Evolutionary conservation across 2,888 invertebrate species (phyloP), one percentile per base, ranked within the genome.

Genomic region (Polietes domitor): DNA sequence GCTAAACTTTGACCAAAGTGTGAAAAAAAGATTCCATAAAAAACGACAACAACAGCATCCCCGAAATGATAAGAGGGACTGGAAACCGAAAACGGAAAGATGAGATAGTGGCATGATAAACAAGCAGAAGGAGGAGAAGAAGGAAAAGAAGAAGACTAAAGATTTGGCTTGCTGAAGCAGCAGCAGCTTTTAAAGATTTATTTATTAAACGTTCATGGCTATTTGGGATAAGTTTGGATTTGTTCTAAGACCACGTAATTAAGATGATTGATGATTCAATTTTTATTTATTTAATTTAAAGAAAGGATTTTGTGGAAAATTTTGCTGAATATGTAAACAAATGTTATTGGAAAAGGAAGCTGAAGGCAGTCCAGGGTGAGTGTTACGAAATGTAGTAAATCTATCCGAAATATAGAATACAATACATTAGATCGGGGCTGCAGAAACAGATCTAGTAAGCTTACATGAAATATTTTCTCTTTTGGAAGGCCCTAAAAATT

Each of bases 1-100:
- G 77, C 24, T 26, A 70, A 77, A 80, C 63, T 84, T 80, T 76
- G 53, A 68, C 61, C 58, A 78, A 50, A 58, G 78, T 78, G 74
- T 75, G 55, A 77, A 74, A 61, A 28, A 61, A 68, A 68, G 19
- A 68, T 63, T 65, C 65, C 65, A 65, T 5, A 65, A 10, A 21
- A 2, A 41, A 37, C 0, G 1, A 65, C 26, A 10, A 41, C 19
- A 43, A 21, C 24, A 43, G 21, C 41, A 43, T 1, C 28, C 58
- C 17, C 15, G 10, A 32, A 47, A 47, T 2, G n/a, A 6, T n/a
- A 61, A 61, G n/a, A 5, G 61, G 28, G 6, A 61, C 12, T 9
- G 58, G 26, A 58, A 58, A 26, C 26, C 26, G 26, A 28, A 58
- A 61, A 28, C 28, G n/a, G 15, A 28, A 58, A 58, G 12, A 58